Percentiles rank a stretch among this genome's conserved stretches.
These are phyloP conservation scores for Heliconius ethilla DNA, from an alignment of 2,888 invertebrate genomes.

Conservation along the genomic window DNA sequence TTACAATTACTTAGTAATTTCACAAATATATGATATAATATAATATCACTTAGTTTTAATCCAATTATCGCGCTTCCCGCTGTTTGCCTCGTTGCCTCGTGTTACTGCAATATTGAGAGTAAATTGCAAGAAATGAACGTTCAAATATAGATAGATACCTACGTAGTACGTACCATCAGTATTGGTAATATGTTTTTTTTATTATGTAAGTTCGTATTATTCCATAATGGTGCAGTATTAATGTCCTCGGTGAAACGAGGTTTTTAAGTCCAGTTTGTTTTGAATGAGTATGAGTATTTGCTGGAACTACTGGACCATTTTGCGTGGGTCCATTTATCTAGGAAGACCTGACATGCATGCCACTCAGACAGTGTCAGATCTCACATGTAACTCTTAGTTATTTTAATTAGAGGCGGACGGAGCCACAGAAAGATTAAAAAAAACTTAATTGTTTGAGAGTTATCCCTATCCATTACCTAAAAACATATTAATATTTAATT, in stretches of 20 bases:
- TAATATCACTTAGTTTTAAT: conserved; percentile 16
- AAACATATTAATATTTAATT: no score
- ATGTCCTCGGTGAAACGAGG: neutral
- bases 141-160: neutral
- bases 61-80: conserved; percentile 20
- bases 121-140: conserved; percentile 7
- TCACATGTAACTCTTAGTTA: no score
- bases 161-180: neutral
- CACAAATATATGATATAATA: neutral
- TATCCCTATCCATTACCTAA: no score
- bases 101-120: conserved; percentile 12
- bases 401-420: no score
- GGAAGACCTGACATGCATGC: no score
- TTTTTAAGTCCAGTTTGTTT: neutral
- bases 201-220: neutral
- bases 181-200: neutral
- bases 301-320: no score
- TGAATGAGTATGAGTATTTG: neutral
- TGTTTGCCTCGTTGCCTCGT: conserved; percentile 13
- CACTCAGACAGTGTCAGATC: no score
- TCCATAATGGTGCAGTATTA: neutral
- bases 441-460: no score
- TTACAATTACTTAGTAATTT: neutral
- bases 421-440: no score
- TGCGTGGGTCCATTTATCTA: no score